Conservation (phyloP, 1,140 invertebrate species). For the Phthorimaea operculella region DNA sequence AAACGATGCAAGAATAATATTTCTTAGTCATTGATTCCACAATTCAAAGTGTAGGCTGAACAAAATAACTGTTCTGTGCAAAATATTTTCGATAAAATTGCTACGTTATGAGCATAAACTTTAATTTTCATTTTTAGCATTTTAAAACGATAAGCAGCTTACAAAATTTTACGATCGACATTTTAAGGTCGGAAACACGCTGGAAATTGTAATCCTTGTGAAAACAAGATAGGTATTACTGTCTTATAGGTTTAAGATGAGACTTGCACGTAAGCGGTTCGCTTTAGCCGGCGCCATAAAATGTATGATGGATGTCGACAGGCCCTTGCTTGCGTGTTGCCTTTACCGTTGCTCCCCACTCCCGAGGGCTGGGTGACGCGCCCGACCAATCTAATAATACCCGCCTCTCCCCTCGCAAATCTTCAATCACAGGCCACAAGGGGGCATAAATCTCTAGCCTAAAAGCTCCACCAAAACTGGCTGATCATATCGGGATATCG, state of each 20-base stretch:
- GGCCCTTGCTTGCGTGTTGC: constrained; percentile 42
- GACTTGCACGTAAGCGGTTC: constrained; percentile 50
- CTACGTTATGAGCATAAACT: not conserved
- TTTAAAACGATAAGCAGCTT: not conserved
- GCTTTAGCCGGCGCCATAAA: constrained; percentile 53
- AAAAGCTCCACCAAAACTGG: constrained; percentile 33
- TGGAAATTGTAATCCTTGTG: constrained; percentile 18
- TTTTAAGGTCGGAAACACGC: not conserved
- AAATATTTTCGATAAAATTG: too few species aligned
- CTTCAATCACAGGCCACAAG: constrained; percentile 9
- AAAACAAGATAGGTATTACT: constrained; percentile 30
- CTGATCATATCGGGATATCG: constrained; percentile 37
- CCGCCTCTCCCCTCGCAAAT: constrained; percentile 20
- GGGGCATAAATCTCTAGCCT: constrained; percentile 12
- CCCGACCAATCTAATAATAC: constrained; percentile 27
- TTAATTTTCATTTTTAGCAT: constrained; percentile 40
- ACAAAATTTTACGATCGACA: not conserved
- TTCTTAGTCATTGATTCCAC: too few species aligned
- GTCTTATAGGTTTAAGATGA: constrained; percentile 19
- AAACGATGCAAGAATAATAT: too few species aligned
- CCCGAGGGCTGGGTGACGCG: constrained; percentile 40
- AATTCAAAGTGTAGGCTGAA: too few species aligned
- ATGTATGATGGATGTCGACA: constrained; percentile 60
- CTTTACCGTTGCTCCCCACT: constrained; percentile 48
- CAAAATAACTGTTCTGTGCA: too few species aligned